Base-by-base conservation (phyloP, 2,888 invertebrate genomes). In the Morpho achilles region DNA sequence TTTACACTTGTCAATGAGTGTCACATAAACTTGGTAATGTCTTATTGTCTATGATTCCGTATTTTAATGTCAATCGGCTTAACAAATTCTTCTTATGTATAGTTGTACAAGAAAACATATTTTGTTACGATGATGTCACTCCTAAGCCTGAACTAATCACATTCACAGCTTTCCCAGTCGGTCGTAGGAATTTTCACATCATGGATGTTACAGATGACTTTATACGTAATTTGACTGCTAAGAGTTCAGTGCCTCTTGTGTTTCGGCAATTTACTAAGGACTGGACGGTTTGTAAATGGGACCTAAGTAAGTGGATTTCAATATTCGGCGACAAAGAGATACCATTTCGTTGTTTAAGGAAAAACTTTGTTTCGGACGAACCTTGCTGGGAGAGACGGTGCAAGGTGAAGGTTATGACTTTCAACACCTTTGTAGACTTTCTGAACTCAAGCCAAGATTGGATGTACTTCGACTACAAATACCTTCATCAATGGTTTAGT, bases 381-480 rank as follows among this genome's bases (percentile, higher is more conserved):
- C 96, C 96, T 0, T 95, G 95, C 73, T 97, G 96, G 96, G 97
- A 98, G 79, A 91, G 94, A 59, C 91, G 92, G 51, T 95, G 96
- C 69, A 75, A 78, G n/a, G 84, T 82, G 44, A 81, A 91, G 55
- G 76, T 84, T 42, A 91, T 94, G 76, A 93, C 92, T 2, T 92
- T 96, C 68, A 77, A 83, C 58, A 91, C 94, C 55, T 96, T 97
- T 80, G 65, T 93, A 1, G 74, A 87, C 7, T 72, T 77, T 39
- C 71, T 74, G 40, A 66, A 78, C 9, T 71, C 80, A 32, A 78
- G 75, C 53, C 73, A 92, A 3, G 89, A 93, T 65, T 96, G 96
- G 94, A 92, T 94, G 82, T 97, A 97, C 82, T 96, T 95, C 82
- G 96, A 96, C 83, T 97, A 97, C 76, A 96, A 96, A 84, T 93